Conservation (phyloP, 2,113 vertebrate species). For the Notarius quadriscutis region DNA sequence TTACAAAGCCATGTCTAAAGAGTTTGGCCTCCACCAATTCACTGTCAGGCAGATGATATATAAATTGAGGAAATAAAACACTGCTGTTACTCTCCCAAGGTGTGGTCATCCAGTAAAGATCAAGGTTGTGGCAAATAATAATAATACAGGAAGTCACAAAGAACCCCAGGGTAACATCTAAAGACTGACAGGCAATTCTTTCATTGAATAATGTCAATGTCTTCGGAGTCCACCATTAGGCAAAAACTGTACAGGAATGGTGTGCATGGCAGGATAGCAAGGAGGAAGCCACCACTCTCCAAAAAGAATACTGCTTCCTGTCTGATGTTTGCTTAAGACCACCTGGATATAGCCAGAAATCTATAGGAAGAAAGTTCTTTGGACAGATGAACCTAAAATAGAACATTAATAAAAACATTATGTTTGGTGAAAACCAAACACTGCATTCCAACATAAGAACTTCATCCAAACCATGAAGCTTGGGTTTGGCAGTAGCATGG, state of each 20-base stretch:
- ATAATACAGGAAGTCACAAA: not conserved
- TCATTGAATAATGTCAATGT: not conserved
- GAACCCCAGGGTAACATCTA: not conserved
- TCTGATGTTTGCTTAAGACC: not conserved
- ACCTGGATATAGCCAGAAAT: not conserved
- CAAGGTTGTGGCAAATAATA: no score
- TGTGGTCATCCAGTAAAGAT: no score
- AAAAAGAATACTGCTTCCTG: not conserved
- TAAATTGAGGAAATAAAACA: no score
- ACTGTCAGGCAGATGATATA: no score
- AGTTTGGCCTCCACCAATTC: not conserved
- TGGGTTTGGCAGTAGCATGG: not conserved
- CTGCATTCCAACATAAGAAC: not conserved
- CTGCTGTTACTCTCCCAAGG: no score
- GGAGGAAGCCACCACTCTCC: not conserved
- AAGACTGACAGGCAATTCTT: not conserved
- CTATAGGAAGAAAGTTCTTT: not conserved
- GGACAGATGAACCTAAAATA: not conserved
- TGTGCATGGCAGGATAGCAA: not conserved
- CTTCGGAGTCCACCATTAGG: not conserved
- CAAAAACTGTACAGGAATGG: not conserved
- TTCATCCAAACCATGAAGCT: not conserved
- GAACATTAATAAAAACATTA: not conserved
- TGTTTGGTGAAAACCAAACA: not conserved
- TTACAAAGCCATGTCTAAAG: not conserved